phyloP scores from a whole-genome alignment of 2,797 vertebrate species.

The Argya squamiceps region DNA sequence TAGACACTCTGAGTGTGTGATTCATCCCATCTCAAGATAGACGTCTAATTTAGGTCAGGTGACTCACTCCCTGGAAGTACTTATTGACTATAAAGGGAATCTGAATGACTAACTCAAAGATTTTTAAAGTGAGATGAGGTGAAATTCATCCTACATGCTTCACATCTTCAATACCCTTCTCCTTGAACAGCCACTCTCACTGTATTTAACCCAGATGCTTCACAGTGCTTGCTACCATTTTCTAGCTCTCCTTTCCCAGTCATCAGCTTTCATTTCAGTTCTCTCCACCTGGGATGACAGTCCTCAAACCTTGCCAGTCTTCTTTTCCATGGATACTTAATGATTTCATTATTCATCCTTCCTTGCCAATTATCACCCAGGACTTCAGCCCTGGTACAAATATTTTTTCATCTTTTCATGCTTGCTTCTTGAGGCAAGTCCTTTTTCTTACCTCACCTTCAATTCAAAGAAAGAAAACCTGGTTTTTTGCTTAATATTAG shows the following conservation, averaged over 20 bases:
- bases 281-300: background rate
- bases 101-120: slow-evolving; percentile 35
- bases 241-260: background rate
- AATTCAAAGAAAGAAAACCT: background rate
- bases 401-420: background rate
- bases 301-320: background rate
- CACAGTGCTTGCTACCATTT: background rate
- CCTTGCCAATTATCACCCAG: background rate
- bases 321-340: background rate
- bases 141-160: background rate
- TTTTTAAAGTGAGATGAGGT: slow-evolving; percentile 17
- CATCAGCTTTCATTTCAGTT: background rate
- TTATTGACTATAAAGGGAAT: slow-evolving; percentile 59
- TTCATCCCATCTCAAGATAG: slow-evolving; percentile 69
- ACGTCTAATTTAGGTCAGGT: slow-evolving; percentile 58
- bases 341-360: background rate
- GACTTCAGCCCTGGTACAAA: background rate
- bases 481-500: background rate
- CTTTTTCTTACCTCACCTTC: background rate
- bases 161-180: background rate
- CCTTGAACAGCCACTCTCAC: background rate
- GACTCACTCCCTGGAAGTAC: slow-evolving; percentile 63
- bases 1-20: slow-evolving; percentile 56
- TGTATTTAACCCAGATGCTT: background rate
- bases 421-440: background rate